Evolutionary conservation across 1,140 invertebrate genomes (phyloP), one percentile per base, ranked within the genome.

Genomic region (Popillia japonica): DNA sequence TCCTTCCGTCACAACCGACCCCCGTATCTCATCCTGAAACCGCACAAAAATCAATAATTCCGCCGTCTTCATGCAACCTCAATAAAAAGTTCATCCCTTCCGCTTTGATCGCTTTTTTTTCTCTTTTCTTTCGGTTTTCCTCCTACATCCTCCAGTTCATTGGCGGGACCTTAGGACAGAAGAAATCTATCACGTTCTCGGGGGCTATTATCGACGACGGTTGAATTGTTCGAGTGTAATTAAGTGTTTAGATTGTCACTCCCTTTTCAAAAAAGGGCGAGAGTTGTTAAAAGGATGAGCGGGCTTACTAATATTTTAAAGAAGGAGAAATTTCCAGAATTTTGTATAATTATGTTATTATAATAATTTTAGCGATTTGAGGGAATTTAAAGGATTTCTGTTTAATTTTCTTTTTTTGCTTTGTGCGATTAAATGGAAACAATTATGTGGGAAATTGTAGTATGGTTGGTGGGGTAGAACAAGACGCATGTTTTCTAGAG

Each of bases 171-270:
- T 14, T 55, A 17, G 17, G 48, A 55, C 48, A 55, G 48, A 55
- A 55, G 48, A 55, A 55, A 55, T 55, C 48, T 55, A 55, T 55
- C 48, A 55, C 48, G 48, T 17, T 17, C 14, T 55, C 48, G 48
- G 14, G 48, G 17, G 14, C 48, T 55, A 17, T 55, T 55, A 55
- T 55, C 17, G 48, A 55, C 48, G 14, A 55, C 48, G 48, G 14
- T 55, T 55, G 48, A n/a, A 55, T 55, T 55, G 48, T n/a, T 55
- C 48, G 48, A 55, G 48, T 55, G 48, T 55, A 55, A 55, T 55
- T 55, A 55, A 55, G 48, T 55, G 48, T 55, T 55, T 55, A 55
- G 48, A 55, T 55, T 55, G 48, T 55, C 48, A 55, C 14, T 17
- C 48, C 6, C 48, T 55, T 17, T 17, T 34, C 2, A 34, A 34